Conservation (phyloP, 2,113 vertebrate genomes). For the Isichthys henryi region DNA sequence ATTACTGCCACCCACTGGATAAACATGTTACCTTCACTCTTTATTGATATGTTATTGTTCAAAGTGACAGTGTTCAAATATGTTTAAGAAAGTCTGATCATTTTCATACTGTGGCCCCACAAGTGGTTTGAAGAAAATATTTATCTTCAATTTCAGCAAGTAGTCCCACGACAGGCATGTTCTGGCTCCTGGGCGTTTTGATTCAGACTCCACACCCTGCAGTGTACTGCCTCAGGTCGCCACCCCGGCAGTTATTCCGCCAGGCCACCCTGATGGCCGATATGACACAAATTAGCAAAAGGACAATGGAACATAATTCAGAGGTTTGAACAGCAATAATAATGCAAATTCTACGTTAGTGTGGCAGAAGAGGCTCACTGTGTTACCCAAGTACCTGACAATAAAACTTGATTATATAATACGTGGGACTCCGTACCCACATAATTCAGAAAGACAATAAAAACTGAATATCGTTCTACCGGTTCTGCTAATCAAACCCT, state of each 20-base stretch:
- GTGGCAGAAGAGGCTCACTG: not conserved
- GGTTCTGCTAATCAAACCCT: not conserved
- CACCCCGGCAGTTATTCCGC: not conserved
- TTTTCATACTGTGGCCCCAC: not conserved
- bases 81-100: not conserved
- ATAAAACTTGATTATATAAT: slow-evolving; percentile 21
- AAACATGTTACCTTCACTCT: not conserved
- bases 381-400: not conserved
- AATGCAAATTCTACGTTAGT: not conserved
- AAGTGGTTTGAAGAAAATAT: not conserved
- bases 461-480: not conserved
- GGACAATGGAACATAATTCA: not conserved
- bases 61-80: not conserved
- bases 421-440: not conserved
- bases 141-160: not conserved
- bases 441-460: not conserved
- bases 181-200: not conserved
- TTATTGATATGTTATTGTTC: not conserved
- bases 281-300: not conserved
- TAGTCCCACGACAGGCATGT: not conserved
- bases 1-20: not conserved
- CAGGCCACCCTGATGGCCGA: slow-evolving; percentile 22
- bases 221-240: slow-evolving; percentile 23
- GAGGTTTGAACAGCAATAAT: not conserved
- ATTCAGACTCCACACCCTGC: slow-evolving; percentile 29